Percentiles rank a stretch among this genome's conserved stretches.
Evolutionary conservation across 2,797 vertebrate species (phyloP).

Genomic region (Agapornis canus): DNA sequence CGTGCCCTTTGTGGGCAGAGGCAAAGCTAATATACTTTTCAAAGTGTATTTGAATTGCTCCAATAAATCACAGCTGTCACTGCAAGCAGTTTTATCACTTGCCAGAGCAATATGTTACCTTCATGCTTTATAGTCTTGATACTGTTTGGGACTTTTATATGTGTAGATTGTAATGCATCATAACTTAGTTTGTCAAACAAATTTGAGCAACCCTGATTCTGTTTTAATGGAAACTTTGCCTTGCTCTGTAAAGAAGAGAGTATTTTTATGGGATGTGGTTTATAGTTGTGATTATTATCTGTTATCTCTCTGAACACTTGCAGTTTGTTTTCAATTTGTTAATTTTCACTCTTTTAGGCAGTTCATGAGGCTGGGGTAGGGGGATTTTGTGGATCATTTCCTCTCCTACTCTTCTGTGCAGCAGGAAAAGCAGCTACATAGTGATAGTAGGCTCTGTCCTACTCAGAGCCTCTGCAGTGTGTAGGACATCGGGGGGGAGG

Average conservation of each 20-base stretch:
- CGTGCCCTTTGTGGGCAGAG: slow-evolving; percentile 75
- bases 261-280: neutral
- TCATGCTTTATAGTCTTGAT: slow-evolving; percentile 54
- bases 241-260: neutral
- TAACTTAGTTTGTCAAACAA: slow-evolving; percentile 62
- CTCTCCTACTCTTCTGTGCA: neutral
- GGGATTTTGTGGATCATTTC: neutral
- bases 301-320: neutral
- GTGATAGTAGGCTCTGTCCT: neutral
- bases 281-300: neutral
- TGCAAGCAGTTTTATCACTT: slow-evolving; percentile 76
- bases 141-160: slow-evolving; percentile 64
- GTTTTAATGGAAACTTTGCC: neutral
- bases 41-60: slow-evolving; percentile 79
- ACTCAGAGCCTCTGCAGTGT: neutral
- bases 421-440: neutral
- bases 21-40: slow-evolving; percentile 80
- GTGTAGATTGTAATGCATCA: slow-evolving; percentile 61
- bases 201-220: slow-evolving; percentile 1
- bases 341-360: slow-evolving; percentile 8
- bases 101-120: slow-evolving; percentile 74
- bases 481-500: neutral
- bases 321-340: neutral
- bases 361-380: neutral
- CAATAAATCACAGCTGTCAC: slow-evolving; percentile 82